Evolutionary conservation across 2,113 vertebrate genomes (phyloP).

Genomic region (Ptilorrhoa leucosticta): DNA sequence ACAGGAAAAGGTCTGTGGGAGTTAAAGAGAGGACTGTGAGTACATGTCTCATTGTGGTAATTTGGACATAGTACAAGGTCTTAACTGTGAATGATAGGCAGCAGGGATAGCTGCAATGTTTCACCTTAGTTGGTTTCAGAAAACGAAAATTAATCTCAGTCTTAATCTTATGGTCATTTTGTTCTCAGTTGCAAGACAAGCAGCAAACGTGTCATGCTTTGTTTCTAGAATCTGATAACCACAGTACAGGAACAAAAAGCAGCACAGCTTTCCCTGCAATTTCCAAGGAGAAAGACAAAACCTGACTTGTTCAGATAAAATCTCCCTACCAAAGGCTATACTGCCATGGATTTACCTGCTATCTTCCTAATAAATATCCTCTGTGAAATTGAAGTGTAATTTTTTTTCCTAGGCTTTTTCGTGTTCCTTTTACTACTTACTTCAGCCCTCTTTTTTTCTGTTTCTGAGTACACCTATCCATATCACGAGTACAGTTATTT

Average conservation of each 20-base stretch:
- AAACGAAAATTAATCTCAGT: constrained; percentile 6
- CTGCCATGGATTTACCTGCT: background rate
- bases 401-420: background rate
- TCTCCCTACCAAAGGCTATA: background rate
- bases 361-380: background rate
- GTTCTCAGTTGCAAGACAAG: background rate
- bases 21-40: background rate
- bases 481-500: background rate
- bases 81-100: background rate
- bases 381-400: background rate
- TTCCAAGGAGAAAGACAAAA: background rate
- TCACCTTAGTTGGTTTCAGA: background rate
- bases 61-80: background rate
- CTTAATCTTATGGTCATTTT: background rate
- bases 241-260: background rate
- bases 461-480: background rate
- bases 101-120: background rate
- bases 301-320: constrained; percentile 3
- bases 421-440: background rate
- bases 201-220: background rate
- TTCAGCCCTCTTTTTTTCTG: background rate
- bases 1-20: background rate
- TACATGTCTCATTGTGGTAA: background rate
- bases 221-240: constrained; percentile 42
- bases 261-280: background rate